phyloP scores from a whole-genome alignment of 2,888 invertebrate genomes.

The Polydrusus cervinus region DNA sequence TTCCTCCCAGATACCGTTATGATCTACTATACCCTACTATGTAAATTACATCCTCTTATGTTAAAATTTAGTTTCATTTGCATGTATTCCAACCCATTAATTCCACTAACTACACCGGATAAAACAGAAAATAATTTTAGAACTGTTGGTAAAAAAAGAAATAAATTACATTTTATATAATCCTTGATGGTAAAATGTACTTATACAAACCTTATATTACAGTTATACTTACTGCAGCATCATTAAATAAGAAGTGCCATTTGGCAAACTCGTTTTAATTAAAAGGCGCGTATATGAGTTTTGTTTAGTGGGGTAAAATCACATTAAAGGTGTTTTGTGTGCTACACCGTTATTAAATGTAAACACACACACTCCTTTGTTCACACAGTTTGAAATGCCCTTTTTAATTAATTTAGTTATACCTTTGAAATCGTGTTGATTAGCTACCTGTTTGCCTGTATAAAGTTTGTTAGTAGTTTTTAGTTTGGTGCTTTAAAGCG shows the following conservation, averaged over 20 bases:
- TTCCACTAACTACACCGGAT: no score
- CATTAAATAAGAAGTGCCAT: not conserved
- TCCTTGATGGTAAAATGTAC: not conserved
- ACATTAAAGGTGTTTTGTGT: not conserved
- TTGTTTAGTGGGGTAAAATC: not conserved
- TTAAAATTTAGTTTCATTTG: no score
- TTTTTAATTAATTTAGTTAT: slow-evolving; percentile 1
- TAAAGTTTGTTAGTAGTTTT: no score
- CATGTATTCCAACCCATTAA: no score
- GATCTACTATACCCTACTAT: no score
- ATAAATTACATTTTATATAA: not conserved
- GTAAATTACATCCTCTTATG: no score
- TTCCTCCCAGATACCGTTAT: no score
- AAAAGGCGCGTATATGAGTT: not conserved
- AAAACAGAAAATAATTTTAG: no score
- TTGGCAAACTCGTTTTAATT: not conserved
- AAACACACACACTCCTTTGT: not conserved
- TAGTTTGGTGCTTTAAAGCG: no score
- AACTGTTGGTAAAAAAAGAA: not conserved
- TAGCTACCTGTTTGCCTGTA: not conserved
- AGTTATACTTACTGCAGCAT: no score
- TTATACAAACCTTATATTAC: no score
- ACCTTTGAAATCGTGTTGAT: not conserved
- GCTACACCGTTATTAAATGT: not conserved
- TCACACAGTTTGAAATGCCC: not conserved